A percentile compares a stretch with the other conserved stretches of the same genome.
These are phyloP conservation scores for Hydrolagus colliei DNA, from an alignment of 2,797 vertebrate genomes.

Conservation along the genomic window DNA sequence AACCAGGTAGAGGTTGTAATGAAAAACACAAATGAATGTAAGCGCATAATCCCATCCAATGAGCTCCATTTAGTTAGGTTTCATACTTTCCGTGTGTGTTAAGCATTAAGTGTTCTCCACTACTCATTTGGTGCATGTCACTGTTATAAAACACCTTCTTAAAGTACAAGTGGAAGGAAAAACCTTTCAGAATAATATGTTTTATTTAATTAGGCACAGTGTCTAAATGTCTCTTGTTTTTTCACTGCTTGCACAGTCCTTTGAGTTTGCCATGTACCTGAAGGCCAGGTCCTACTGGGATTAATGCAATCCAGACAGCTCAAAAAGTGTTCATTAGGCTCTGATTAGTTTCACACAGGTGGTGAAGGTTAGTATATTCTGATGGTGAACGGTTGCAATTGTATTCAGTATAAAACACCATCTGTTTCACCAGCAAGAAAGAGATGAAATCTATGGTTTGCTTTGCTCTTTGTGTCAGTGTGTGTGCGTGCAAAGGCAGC, in stretches of 20 bases:
- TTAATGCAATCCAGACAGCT: slow-evolving; percentile 90
- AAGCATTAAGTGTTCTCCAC: slow-evolving; percentile 15
- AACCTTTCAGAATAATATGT: slow-evolving; percentile 58
- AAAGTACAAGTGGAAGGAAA: slow-evolving; percentile 46
- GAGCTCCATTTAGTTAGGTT: not conserved
- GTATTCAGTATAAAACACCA: slow-evolving; percentile 83
- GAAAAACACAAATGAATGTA: not conserved
- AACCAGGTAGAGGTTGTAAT: not conserved
- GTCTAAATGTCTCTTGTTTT: slow-evolving; percentile 58
- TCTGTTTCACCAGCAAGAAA: slow-evolving; percentile 62
- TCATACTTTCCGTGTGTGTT: not conserved
- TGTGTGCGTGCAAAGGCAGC: not conserved
- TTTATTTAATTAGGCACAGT: slow-evolving; percentile 79
- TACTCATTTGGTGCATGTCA: slow-evolving; percentile 1
- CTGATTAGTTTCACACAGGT: slow-evolving; percentile 83
- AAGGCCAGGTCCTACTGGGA: slow-evolving; percentile 80
- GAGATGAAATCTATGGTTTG: not conserved
- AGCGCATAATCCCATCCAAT: not conserved
- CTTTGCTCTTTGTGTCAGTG: no score
- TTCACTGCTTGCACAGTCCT: slow-evolving; percentile 49
- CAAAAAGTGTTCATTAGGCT: slow-evolving; percentile 88
- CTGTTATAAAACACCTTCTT: slow-evolving; percentile 28
- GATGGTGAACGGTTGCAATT: slow-evolving; percentile 83
- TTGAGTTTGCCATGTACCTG: slow-evolving; percentile 65
- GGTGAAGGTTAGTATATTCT: slow-evolving; percentile 73